phyloP scores from a whole-genome alignment of 2,113 vertebrate genomes.

The Crocuta crocuta region DNA sequence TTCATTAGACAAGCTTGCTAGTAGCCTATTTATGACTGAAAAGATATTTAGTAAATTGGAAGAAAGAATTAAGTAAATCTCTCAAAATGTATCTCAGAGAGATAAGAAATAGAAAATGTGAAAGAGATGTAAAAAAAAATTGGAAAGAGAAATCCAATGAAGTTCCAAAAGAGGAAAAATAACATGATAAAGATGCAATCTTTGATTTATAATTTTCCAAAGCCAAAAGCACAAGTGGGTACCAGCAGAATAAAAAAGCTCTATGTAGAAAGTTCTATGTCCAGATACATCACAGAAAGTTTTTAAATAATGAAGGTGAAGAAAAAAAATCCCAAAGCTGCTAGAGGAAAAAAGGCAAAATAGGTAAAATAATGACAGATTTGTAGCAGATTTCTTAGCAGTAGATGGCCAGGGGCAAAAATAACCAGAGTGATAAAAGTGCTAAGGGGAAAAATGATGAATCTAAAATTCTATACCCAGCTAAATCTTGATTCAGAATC shows the following conservation, averaged over 20 bases:
- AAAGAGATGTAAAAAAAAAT: background rate
- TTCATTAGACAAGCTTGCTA: background rate
- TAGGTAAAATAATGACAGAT: background rate
- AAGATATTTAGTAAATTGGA: background rate
- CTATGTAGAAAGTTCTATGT: background rate
- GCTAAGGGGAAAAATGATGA: background rate
- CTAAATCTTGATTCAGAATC: background rate
- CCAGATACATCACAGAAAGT: background rate
- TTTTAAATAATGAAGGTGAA: background rate
- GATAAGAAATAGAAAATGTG: background rate
- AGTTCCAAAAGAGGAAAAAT: background rate
- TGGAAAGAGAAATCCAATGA: background rate
- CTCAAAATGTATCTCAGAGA: background rate
- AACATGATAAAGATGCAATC: background rate
- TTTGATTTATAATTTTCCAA: background rate
- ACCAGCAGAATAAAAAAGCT: background rate
- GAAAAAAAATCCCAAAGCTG: background rate
- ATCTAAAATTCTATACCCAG: background rate
- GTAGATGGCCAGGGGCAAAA: background rate
- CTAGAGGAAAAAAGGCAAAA: background rate
- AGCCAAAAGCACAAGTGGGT: slow-evolving; percentile 5
- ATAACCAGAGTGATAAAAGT: background rate
- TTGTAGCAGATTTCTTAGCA: background rate
- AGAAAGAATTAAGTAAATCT: background rate
- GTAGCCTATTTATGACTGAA: background rate